A percentile compares a stretch with the other conserved stretches of the same genome.
Conservation (phyloP, 2,888 invertebrate genomes). For the Plagodis pulveraria region DNA sequence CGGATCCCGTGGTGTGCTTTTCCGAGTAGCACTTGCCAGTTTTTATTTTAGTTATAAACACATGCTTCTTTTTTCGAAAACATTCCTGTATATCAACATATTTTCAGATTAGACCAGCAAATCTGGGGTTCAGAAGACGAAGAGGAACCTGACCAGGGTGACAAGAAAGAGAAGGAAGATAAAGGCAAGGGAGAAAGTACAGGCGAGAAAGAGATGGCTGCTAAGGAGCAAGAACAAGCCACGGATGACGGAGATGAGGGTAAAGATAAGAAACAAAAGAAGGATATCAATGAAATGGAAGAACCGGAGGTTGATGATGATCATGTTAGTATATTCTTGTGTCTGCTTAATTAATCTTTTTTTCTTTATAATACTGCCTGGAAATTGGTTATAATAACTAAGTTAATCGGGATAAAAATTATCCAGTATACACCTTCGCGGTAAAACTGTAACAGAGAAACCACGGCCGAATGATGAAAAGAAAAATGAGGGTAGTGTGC, state of each 20-base stretch:
- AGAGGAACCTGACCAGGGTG: slow-evolving; percentile 85
- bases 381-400: too few species aligned
- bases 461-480: too few species aligned
- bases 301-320: slow-evolving; percentile 92
- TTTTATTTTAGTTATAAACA: too few species aligned
- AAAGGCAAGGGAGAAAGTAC: slow-evolving; percentile 86
- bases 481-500: too few species aligned
- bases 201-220: slow-evolving; percentile 89
- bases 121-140: slow-evolving; percentile 95
- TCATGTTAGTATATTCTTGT: slow-evolving; percentile 75
- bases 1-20: too few species aligned
- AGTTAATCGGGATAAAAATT: too few species aligned
- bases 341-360: too few species aligned
- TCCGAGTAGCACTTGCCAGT: too few species aligned
- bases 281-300: slow-evolving; percentile 93
- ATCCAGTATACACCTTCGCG: too few species aligned
- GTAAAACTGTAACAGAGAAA: too few species aligned
- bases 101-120: slow-evolving; percentile 87
- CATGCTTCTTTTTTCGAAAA: too few species aligned
- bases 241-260: slow-evolving; percentile 82
- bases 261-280: slow-evolving; percentile 83
- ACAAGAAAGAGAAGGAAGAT: slow-evolving; percentile 86
- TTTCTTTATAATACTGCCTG: too few species aligned
- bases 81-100: not conserved
- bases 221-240: slow-evolving; percentile 87